Base-by-base conservation (phyloP, 2,797 vertebrate species). In the Rhincodon typus region DNA sequence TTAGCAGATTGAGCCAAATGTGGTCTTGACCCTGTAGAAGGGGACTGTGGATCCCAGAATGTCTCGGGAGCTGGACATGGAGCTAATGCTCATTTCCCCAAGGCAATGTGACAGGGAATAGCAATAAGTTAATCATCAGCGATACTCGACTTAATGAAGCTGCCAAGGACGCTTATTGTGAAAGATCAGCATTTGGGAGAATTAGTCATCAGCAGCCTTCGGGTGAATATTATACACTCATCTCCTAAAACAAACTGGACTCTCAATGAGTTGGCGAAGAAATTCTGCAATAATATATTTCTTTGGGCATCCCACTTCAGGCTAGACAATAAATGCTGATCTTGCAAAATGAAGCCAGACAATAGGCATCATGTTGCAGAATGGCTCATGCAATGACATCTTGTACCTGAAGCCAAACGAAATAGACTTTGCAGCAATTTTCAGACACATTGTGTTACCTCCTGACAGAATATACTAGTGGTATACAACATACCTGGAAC, bases 391-490 rank as follows among this genome's bases (percentile, higher is more conserved):
- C n/a, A 42, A 42, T 93, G n/a, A 93, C 21, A 10, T 69, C 21
- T 25, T 93, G 21, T 21, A 93, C 21, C 12, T 69, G 90, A 42
- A 93, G 21, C n/a, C 66, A 42, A 69, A 42, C 66, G 69, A 69
- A 67, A 42, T 69, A 69, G 62, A 27, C 38, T 93, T 69, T 69
- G 90, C 90, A 67, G 13, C 90, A 93, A 93, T 93, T 93, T 93
- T 25, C 66, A 42, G 66, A n/a, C 21, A n/a, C 90, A 93, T 69
- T 93, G 69, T 42, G 66, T 93, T 62, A 93, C 21, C 90, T 69
- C 3, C 67, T 42, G 66, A 93, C 66, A 69, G 69, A 38, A 42
- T 93, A 12, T 42, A 25, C 25, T 93, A n/a, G 8, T 67, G 67
- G 67, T 8, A 2, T n/a, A 21, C 30, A 69, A 62, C 30, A 69